Evolutionary conservation across 2,888 invertebrate genomes (phyloP).

Genomic region (Phaonia tiefii): DNA sequence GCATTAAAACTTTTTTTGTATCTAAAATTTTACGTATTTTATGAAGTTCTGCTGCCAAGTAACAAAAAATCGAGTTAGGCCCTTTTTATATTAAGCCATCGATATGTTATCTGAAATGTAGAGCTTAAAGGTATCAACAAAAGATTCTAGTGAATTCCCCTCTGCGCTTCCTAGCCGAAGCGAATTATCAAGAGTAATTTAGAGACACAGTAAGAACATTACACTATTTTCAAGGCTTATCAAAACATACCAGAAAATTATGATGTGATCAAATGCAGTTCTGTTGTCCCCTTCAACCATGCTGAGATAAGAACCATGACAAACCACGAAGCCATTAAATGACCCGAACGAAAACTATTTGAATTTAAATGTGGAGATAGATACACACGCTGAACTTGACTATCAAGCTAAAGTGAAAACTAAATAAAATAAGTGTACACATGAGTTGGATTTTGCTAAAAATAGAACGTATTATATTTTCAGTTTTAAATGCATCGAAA

Average conservation of each 20-base stretch:
- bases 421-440: too few species aligned
- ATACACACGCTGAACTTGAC: neutral
- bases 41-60: too few species aligned
- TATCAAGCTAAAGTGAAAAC: too few species aligned
- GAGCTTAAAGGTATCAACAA: constrained; percentile 64
- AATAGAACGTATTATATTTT: constrained; percentile 33
- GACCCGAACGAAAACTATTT: neutral
- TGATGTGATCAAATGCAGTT: constrained; percentile 56
- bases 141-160: constrained; percentile 32
- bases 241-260: constrained; percentile 47
- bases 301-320: constrained; percentile 9
- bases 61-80: too few species aligned
- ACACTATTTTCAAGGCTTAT: constrained; percentile 44
- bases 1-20: too few species aligned
- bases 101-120: constrained; percentile 38
- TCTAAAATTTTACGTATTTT: too few species aligned
- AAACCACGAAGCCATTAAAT: constrained; percentile 10
- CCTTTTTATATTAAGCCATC: too few species aligned
- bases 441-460: constrained; percentile 6
- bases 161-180: constrained; percentile 20
- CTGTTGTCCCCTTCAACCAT: neutral
- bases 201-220: too few species aligned
- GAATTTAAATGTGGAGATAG: constrained; percentile 3
- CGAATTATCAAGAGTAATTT: neutral
- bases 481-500: constrained; percentile 32